Evolutionary conservation across 53 echinoderm and acorn worm species (phyloP).

Genomic region (Astropecten irregularis): DNA sequence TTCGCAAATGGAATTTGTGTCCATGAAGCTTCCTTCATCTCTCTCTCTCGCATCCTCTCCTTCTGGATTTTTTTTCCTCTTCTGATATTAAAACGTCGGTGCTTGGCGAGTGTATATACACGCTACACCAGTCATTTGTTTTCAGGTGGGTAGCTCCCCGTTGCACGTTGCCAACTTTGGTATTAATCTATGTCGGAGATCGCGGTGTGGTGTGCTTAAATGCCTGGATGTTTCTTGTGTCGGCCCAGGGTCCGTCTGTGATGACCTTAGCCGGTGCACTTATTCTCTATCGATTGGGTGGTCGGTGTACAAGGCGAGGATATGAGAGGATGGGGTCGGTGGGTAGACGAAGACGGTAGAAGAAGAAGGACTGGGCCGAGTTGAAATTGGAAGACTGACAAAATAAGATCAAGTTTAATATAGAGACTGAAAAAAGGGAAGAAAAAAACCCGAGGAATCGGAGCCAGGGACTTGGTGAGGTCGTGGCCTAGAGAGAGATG

Average conservation of each 20-base stretch:
- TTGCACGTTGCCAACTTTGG: slow-evolving; percentile 30
- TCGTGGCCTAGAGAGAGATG: too few species aligned
- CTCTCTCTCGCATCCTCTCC: not conserved
- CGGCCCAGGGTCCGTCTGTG: not conserved
- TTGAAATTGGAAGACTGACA: slow-evolving; percentile 40
- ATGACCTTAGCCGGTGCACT: slow-evolving; percentile 52
- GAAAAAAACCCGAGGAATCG: not conserved
- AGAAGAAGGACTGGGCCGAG: not conserved
- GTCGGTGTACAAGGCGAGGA: not conserved
- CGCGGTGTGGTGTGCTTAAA: slow-evolving; percentile 28
- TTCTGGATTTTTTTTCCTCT: not conserved
- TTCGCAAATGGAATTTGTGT: slow-evolving; percentile 63
- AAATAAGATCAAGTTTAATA: slow-evolving; percentile 17
- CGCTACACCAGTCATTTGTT: slow-evolving; percentile 45
- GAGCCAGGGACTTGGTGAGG: not conserved
- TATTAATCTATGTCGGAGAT: slow-evolving; percentile 55
- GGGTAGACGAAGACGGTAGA: not conserved
- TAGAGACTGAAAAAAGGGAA: slow-evolving; percentile 21
- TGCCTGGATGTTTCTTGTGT: slow-evolving; percentile 48
- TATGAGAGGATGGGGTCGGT: not conserved
- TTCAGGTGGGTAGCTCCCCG: slow-evolving; percentile 15
- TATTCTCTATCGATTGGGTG: slow-evolving; percentile 40
- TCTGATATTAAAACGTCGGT: not conserved
- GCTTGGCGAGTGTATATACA: slow-evolving; percentile 38
- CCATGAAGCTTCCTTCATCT: slow-evolving; percentile 15